phyloP scores from a whole-genome alignment of 2,888 invertebrate genomes.

The Athalia cordata region DNA sequence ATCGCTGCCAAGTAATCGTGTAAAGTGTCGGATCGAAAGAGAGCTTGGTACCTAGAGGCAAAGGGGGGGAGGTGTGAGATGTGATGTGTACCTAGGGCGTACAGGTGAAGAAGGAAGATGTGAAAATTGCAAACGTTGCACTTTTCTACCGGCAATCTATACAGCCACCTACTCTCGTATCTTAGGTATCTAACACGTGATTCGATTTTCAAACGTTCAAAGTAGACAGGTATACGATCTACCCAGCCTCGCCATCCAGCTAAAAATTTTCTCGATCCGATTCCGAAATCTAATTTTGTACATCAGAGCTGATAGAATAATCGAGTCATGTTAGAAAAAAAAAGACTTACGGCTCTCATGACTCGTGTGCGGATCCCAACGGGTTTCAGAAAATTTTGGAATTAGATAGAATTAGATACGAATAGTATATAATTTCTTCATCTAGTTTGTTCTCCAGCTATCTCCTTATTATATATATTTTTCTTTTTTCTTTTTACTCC shows the following conservation, averaged over 20 bases:
- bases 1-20: too few species aligned
- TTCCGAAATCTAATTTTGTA: conserved; percentile 27
- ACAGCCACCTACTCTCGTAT: neutral
- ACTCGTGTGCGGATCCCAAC: too few species aligned
- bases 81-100: too few species aligned
- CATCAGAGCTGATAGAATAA: conserved; percentile 4
- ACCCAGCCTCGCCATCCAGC: conserved; percentile 6
- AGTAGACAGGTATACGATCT: neutral
- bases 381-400: too few species aligned
- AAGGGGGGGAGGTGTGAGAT: too few species aligned
- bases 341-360: too few species aligned
- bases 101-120: neutral
- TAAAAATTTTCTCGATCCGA: conserved; percentile 11
- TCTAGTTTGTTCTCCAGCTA: neutral
- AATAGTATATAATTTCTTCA: too few species aligned
- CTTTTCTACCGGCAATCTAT: neutral
- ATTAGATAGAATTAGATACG: too few species aligned
- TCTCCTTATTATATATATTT: neutral
- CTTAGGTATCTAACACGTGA: neutral
- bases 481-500: neutral
- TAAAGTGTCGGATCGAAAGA: too few species aligned
- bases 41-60: too few species aligned
- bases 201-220: neutral
- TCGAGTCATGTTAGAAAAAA: neutral
- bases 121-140: conserved; percentile 11